phyloP scores from a whole-genome alignment of 64 coral and sea anemone species.

The Stylophora pistillata region DNA sequence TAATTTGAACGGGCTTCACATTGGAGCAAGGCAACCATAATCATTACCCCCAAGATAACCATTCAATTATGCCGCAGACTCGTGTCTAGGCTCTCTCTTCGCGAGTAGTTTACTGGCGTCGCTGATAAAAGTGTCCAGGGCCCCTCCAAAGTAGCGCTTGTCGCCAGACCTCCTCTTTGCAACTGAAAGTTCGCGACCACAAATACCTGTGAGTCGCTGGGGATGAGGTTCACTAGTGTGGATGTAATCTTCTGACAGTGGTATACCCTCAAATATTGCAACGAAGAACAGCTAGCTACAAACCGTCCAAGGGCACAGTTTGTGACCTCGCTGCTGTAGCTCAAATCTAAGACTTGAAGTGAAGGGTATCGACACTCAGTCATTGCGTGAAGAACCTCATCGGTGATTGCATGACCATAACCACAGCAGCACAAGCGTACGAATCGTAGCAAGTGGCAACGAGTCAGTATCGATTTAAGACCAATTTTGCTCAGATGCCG shows the following conservation, averaged over 20 bases:
- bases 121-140: conserved; percentile 29
- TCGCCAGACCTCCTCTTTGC: conserved; percentile 31
- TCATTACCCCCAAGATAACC: background rate
- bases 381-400: conserved; percentile 58
- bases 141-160: background rate
- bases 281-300: conserved; percentile 6
- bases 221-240: conserved; percentile 71
- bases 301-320: conserved; percentile 52
- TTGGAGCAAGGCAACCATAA: too few species aligned
- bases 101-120: conserved; percentile 18
- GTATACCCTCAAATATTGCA: conserved; percentile 70
- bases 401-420: conserved; percentile 93
- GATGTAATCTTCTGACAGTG: conserved; percentile 82
- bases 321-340: conserved; percentile 75
- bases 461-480: conserved; percentile 64
- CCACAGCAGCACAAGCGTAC: conserved; percentile 85
- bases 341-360: conserved; percentile 82
- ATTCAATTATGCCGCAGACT: conserved; percentile 20
- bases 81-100: conserved; percentile 17
- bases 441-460: conserved; percentile 63
- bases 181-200: conserved; percentile 82
- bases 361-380: background rate
- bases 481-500: conserved; percentile 68
- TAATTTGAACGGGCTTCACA: background rate
- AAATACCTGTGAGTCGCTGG: conserved; percentile 67